Base-by-base conservation (phyloP, 2,888 invertebrate species). In the Pachycephus smyrnensis region DNA sequence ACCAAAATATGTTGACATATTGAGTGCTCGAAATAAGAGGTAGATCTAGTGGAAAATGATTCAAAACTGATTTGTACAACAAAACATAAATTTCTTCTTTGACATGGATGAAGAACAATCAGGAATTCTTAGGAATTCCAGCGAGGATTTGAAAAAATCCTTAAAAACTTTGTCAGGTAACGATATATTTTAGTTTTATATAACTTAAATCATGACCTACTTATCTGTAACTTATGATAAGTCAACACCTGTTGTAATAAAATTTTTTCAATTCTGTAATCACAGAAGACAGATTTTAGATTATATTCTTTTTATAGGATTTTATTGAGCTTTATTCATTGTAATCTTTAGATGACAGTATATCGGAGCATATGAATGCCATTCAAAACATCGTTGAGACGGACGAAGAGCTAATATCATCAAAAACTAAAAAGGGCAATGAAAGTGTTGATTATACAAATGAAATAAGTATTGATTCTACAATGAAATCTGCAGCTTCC, bases 21-120 rank as follows among this genome's bases (percentile, higher is more conserved):
- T 33, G 68, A 71, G 78, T 76, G 77, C 55, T 77, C 73, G 4
- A 31, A 68, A 73, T 69, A n/a, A 68, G 73, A 75, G 36, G 68
- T 73, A 68, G 4, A n/a, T 68, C 40, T 31, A 68, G 69, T 33
- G 33, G n/a, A 73, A 40, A 68, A 76, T 69, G 32, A 77, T 31
- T 68, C 73, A 55, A 73, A 36, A 40, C 77, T 74, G 35, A 73
- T 55, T 55, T 55, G 55, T 55, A 23, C 15, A 23, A 55, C 9
- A 23, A 40, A 40, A 55, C 23, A 23, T 9, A 55, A 23, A 23
- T 55, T 55, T 55, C 55, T 23, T 55, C 55, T 55, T 55, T 55
- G 68, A 79, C 74, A 82, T 76, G 79, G 75, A 55, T 68, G 80
- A 77, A 78, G 71, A 79, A 73, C 71, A 79, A 73, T 68, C n/a